Evolutionary conservation across 2,888 invertebrate genomes (phyloP).

Genomic region (Drosophila stalkeri): DNA sequence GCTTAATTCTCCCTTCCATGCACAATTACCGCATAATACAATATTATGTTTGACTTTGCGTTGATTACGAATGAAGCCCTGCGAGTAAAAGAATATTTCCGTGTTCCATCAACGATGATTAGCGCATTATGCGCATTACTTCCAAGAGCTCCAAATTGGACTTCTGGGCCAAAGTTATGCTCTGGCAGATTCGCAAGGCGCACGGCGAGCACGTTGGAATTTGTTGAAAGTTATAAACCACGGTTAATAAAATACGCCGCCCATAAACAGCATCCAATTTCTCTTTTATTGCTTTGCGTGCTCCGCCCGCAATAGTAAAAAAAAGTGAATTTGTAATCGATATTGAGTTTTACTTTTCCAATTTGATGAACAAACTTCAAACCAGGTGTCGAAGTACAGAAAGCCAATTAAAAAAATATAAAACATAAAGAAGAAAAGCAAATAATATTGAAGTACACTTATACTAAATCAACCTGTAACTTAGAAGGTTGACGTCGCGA

Average conservation of each 20-base stretch:
- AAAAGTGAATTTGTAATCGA: constrained; percentile 34
- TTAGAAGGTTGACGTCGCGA: not conserved
- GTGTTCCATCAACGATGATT: not conserved
- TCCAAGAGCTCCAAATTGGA: not conserved
- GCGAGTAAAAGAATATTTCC: constrained; percentile 6
- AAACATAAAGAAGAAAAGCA: not conserved
- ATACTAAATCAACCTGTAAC: constrained; percentile 5
- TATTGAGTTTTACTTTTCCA: constrained; percentile 5
- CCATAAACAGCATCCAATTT: constrained; percentile 38
- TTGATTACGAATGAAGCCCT: not conserved
- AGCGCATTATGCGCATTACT: not conserved
- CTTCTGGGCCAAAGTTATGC: not conserved
- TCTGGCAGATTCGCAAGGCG: not conserved
- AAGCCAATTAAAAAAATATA: constrained; percentile 19
- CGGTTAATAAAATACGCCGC: constrained; percentile 11
- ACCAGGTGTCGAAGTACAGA: not conserved
- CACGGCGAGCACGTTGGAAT: constrained; percentile 5
- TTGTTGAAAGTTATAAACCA: constrained; percentile 6
- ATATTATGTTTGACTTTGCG: constrained; percentile 8
- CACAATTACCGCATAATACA: constrained; percentile 12
- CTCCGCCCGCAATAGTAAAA: constrained; percentile 21
- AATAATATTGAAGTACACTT: not conserved
- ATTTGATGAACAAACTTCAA: constrained; percentile 15
- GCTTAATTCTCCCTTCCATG: not conserved
- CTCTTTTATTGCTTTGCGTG: constrained; percentile 24